Evolutionary conservation across 2,888 invertebrate species (phyloP), one percentile per base, ranked within the genome.

Genomic region (Athalia rosae): DNA sequence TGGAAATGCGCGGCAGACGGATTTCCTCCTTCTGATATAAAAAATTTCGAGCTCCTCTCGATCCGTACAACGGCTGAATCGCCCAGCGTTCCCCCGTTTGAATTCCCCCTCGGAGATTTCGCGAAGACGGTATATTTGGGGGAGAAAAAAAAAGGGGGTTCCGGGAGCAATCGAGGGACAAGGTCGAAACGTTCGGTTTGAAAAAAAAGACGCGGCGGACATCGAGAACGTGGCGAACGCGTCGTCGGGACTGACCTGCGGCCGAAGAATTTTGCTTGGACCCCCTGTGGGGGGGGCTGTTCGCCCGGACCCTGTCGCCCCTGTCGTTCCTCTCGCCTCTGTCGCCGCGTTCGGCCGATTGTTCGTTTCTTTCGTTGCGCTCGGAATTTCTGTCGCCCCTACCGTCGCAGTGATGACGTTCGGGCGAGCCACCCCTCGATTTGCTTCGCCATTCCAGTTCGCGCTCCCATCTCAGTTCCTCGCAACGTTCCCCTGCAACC

Each of bases 341-440:
- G 9, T 79, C 80, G 13, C 77, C 77, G 4, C 79, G 63, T 8
- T 80, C 77, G 4, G 59, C 13, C 11, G 6, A 43, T 45, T 50
- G 47, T 15, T 66, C 67, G 5, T 7, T 6, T 50, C 67, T 50
- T 3, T 71, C 79, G 58, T 6, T 76, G 50, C 62, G 13, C 28
- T 64, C 80, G 63, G 28, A 28, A 28, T 7, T 78, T 59, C 81
- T 93, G 91, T 79, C 92, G 89, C 43, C 13, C 56, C 69, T 50
- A 3, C 92, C 92, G 90, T 85, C 94, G 92, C 86, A 84, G 78
- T 89, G 90, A 81, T 86, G 87, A 67, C 89, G 87, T 79, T 89
- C 89, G 4, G 89, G 89, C 4, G 89, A 90, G 7, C 89, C 87
- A 63, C 88, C 86, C 77, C 89, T 86, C 7, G 89, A 89, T 79